A percentile compares a stretch with the other conserved stretches of the same genome.
phyloP scores from a whole-genome alignment of 1,140 invertebrate species.

The Dinoponera quadriceps region DNA sequence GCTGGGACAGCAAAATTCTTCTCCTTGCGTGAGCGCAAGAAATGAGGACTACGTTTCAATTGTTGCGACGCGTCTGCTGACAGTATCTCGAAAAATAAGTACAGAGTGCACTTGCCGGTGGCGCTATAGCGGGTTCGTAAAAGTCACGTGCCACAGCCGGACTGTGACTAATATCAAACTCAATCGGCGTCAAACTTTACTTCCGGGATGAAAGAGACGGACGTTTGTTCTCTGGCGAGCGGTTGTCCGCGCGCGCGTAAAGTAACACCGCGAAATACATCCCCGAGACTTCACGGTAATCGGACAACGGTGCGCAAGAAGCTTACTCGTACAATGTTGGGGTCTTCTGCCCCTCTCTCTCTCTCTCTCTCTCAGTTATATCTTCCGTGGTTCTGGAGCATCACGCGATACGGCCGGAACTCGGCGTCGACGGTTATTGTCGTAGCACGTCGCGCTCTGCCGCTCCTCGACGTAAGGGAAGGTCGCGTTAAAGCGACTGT shows the following conservation, averaged over 20 bases:
- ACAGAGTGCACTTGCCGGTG: not conserved
- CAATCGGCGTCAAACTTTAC: not conserved
- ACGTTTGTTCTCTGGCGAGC: not conserved
- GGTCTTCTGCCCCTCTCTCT: too few relatives aligned
- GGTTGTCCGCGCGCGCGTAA: too few relatives aligned
- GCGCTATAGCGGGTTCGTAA: not conserved
- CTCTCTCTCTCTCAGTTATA: constrained; percentile 29
- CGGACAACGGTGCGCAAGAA: constrained; percentile 24
- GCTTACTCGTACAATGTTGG: constrained; percentile 34
- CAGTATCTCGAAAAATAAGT: not conserved
- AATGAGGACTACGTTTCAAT: not conserved
- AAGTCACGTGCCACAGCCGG: not conserved
- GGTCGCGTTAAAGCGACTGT: constrained; percentile 17
- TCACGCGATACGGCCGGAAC: constrained; percentile 23
- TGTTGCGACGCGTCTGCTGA: not conserved
- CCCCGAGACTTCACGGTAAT: constrained; percentile 28
- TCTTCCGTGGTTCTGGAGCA: constrained; percentile 16
- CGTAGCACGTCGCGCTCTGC: not conserved
- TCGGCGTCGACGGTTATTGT: constrained; percentile 40
- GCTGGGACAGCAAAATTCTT: too few relatives aligned
- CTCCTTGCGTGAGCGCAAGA: not conserved
- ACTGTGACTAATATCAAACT: not conserved
- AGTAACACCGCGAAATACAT: constrained; percentile 32
- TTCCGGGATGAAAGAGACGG: not conserved
- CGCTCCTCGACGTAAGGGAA: constrained; percentile 33